Evolutionary conservation across 2,888 invertebrate genomes (phyloP).

Genomic region (Troilus luridus): DNA sequence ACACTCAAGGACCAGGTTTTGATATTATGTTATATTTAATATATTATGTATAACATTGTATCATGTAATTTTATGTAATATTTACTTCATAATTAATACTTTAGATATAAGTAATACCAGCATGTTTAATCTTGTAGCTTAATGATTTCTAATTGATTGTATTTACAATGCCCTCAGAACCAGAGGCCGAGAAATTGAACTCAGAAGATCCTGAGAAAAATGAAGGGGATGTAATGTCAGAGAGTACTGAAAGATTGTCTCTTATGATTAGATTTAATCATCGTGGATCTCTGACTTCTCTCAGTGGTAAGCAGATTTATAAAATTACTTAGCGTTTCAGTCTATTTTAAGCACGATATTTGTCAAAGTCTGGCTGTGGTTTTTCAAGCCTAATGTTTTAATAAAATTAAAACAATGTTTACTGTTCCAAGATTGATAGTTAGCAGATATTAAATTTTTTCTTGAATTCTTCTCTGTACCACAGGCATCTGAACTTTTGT

Average conservation of each 20-base stretch:
- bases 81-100: neutral
- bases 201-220: conserved; percentile 65
- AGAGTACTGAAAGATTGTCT: conserved; percentile 79
- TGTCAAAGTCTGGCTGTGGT: neutral
- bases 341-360: neutral
- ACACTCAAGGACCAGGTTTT: no score
- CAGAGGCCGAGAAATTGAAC: conserved; percentile 76
- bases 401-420: neutral
- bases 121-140: neutral
- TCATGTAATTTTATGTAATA: neutral
- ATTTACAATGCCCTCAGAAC: neutral
- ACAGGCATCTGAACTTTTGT: neutral
- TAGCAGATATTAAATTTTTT: neutral
- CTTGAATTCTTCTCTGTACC: neutral
- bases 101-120: neutral
- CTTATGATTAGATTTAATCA: conserved; percentile 84
- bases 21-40: no score
- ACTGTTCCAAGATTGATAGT: neutral
- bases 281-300: conserved; percentile 80
- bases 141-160: neutral
- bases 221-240: conserved; percentile 62
- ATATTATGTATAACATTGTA: no score
- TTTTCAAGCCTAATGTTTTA: neutral
- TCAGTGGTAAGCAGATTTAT: conserved; percentile 68
- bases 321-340: neutral